Evolutionary conservation across 1,140 invertebrate species (phyloP), one percentile per base, ranked within the genome.

Genomic region (Macrobrachium rosenbergii): DNA sequence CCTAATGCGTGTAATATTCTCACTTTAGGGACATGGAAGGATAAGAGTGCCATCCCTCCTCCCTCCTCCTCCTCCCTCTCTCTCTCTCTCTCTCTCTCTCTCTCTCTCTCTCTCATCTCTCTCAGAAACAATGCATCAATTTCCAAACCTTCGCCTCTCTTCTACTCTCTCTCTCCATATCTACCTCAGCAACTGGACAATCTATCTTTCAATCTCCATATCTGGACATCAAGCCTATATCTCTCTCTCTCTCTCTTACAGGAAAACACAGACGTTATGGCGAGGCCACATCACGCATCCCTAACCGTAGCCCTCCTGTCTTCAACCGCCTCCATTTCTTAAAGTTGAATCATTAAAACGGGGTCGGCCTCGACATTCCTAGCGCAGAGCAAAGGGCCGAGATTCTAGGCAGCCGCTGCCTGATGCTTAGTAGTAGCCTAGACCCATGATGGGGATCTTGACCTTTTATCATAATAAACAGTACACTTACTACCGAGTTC

Each of bases 311-410:
- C 58, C 76, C 10, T n/a, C 76, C 21, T 21, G 12, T 59, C 28
- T 60, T 78, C 28, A 28, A 16, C 76, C n/a, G 19, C 58, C 76
- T 78, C 58, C 21, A 78, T 78, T 60, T 78, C 73, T 78, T 78
- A 62, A 60, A 60, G 58, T 45, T 78, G 76, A 23, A 59, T 60
- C 60, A 23, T 21, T 78, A 78, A 60, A 62, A 23, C 76, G 76
- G 76, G 76, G 76, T 78, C 52, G 76, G 76, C 76, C 76, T 78
- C 76, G 76, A 23, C 59, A 78, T 78, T 60, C 76, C 76, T 78
- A 12, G 52, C 58, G 58, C 76, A 78, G 60, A 59, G 76, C 76
- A 23, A 23, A 45, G 6, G 19, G 21, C 17, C 59, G 12, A 37
- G 28, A 52, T 5, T 52, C 52, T 52, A 52, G 8, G 52, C 52